Conservation (phyloP, 2,888 invertebrate genomes). For the Meloe dianella region DNA sequence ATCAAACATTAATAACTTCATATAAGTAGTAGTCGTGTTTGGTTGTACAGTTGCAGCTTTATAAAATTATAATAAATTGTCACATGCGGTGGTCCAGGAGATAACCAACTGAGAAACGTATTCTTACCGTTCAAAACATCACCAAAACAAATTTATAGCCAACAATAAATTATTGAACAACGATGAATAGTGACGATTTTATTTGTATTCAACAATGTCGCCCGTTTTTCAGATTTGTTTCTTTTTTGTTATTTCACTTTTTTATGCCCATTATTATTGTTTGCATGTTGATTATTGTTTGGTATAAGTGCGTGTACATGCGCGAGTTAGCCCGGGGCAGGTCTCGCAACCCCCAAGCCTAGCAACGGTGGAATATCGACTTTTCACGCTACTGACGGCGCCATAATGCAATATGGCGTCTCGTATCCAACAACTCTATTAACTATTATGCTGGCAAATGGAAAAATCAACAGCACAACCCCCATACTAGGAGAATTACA, state of each 20-base stretch:
- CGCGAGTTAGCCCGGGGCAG: constrained; percentile 46
- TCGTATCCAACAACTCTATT: constrained; percentile 28
- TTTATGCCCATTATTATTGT: background rate
- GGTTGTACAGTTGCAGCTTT: constrained; percentile 40
- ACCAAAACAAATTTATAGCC: constrained; percentile 43
- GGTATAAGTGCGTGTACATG: constrained; percentile 45
- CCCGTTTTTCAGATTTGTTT: no score
- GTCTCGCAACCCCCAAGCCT: constrained; percentile 46
- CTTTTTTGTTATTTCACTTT: background rate
- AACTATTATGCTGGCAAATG: background rate
- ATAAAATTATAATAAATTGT: constrained; percentile 50
- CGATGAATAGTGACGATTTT: constrained; percentile 47
- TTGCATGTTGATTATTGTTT: background rate
- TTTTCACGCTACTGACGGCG: constrained; percentile 47
- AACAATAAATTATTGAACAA: constrained; percentile 39
- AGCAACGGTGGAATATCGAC: constrained; percentile 52
- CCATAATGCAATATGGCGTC: constrained; percentile 46
- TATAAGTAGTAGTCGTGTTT: constrained; percentile 39
- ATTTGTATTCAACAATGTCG: constrained; percentile 43
- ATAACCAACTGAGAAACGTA: constrained; percentile 43
- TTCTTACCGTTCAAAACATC: constrained; percentile 46
- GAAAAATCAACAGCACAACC: background rate
- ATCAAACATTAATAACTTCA: constrained; percentile 53
- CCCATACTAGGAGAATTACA: background rate
- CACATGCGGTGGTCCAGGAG: constrained; percentile 47